Evolutionary conservation across 2,797 vertebrate genomes (phyloP), one percentile per base, ranked within the genome.

Genomic region (Acipenser transmontanus): DNA sequence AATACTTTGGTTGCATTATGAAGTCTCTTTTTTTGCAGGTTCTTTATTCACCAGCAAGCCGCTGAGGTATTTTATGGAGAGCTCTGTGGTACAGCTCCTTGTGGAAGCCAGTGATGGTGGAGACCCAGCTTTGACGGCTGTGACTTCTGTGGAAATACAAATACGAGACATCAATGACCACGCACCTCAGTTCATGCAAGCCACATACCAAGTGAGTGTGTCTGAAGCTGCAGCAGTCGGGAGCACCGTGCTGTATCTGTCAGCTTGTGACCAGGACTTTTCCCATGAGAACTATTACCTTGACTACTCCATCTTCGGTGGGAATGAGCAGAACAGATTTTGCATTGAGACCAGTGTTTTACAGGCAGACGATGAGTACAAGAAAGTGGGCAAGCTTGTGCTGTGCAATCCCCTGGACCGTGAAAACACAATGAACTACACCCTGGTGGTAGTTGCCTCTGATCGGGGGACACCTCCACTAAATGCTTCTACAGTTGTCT

Each of bases 101-200:
- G 83, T 97, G 52, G 94, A 98, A 80, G 95, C 95, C 13, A 79
- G 63, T 20, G 95, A 98, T 63, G 77, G 80, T 63, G 95, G 95
- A 50, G 80, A 81, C 71, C 94, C 95, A 1, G 50, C 80, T 11
- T 83, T 85, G 64, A 90, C 76, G 20, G 84, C 89, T 1, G 70
- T 95, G 66, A 78, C 91, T 6, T 84, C 88, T 4, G 50, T 97
- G 68, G 84, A 93, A 1, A 76, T 96, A 68, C 70, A 84, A 1
- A 11, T 97, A 68, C 73, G 84, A 65, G 94, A 94, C 71, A 47
- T 81, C 69, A 98, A 97, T 60, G 84, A 93, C 71, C 80, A 90
- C 1, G 78, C 83, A 0, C 97, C 95, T 10, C 71, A 72, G 66
- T 98, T 99, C 79, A 83, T 81, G 56, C 77, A 82, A 20, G 77